Evolutionary conservation across 2,113 vertebrate genomes (phyloP).

Genomic region (Regulus satrapa): DNA sequence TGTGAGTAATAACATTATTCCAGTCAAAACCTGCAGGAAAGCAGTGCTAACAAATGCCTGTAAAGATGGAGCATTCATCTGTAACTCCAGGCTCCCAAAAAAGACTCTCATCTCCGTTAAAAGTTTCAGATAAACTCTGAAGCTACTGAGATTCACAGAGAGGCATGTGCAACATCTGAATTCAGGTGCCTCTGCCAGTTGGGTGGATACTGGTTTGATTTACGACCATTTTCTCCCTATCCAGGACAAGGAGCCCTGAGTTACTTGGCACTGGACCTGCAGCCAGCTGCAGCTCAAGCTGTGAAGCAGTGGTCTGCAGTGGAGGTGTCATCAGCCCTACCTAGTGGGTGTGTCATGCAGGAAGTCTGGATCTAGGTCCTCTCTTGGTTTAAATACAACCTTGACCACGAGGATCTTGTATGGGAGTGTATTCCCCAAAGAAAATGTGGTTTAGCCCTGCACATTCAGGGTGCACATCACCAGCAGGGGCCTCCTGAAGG

Average conservation of each 20-base stretch:
- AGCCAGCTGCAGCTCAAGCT: background rate
- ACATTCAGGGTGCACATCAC: background rate
- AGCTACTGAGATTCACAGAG: background rate
- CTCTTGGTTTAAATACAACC: background rate
- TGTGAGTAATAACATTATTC: background rate
- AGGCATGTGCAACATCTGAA: background rate
- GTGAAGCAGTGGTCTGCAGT: background rate
- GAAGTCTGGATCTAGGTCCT: background rate
- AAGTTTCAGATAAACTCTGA: background rate
- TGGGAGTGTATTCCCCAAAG: background rate
- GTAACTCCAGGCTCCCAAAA: background rate
- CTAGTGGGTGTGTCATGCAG: background rate
- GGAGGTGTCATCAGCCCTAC: background rate
- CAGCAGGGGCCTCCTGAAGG: background rate
- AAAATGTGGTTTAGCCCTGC: background rate
- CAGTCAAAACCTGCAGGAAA: background rate
- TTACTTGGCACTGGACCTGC: background rate
- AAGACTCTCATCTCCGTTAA: background rate
- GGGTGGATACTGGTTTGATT: background rate
- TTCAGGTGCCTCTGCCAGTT: background rate
- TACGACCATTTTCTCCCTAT: background rate
- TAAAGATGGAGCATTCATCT: background rate
- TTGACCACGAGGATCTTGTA: background rate
- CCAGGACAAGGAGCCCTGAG: background rate
- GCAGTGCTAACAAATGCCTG: background rate